phyloP scores from a whole-genome alignment of 2,113 vertebrate species.

The Odontophorus gujanensis region DNA sequence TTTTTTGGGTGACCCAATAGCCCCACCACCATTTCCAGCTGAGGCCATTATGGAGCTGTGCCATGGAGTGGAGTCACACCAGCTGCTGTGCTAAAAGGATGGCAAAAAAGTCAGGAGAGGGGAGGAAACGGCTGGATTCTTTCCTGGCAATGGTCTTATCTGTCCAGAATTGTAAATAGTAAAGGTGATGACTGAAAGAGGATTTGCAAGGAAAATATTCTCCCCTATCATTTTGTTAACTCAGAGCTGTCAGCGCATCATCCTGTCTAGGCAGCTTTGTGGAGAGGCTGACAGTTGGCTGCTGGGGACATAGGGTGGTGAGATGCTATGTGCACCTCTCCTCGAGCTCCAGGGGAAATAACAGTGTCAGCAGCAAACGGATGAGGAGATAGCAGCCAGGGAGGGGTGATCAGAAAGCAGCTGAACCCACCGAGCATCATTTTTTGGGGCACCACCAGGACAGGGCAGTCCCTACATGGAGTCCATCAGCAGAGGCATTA shows the following conservation, averaged over 20 bases:
- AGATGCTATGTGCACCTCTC: background rate
- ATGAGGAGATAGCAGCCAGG: background rate
- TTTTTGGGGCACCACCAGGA: background rate
- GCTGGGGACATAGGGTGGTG: slow-evolving; percentile 2
- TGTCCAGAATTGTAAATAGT: background rate
- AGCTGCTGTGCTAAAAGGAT: background rate
- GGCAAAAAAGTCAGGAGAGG: background rate
- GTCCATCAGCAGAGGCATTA: background rate
- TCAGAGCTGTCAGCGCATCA: slow-evolving; percentile 40
- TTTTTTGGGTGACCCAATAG: background rate
- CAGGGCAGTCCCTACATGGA: fast-evolving
- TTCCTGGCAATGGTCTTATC: background rate
- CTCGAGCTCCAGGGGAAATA: background rate
- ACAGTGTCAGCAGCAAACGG: background rate
- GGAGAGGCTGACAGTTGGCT: slow-evolving; percentile 49
- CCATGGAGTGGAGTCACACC: background rate
- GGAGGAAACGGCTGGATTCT: background rate
- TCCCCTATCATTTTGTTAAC: slow-evolving; percentile 27
- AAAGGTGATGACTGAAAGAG: background rate
- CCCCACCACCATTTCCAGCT: background rate
- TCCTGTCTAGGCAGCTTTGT: background rate
- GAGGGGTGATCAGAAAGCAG: background rate
- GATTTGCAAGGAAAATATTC: background rate
- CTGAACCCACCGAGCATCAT: background rate
- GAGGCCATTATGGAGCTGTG: background rate